phyloP scores from a whole-genome alignment of 2,797 vertebrate genomes.

The Eutrigla gurnardus region DNA sequence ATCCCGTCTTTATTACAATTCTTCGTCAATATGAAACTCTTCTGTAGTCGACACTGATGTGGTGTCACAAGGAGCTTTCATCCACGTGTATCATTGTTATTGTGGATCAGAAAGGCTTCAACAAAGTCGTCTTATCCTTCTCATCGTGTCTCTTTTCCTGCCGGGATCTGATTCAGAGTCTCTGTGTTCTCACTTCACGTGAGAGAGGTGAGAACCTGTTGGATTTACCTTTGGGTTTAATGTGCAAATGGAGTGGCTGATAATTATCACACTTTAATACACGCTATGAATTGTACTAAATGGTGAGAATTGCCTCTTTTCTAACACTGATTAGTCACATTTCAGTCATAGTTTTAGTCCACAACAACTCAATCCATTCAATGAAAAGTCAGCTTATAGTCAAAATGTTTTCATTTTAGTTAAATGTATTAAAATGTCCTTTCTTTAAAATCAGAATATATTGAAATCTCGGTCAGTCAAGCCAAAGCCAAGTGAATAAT shows the following conservation, averaged over 20 bases:
- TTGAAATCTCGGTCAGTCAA: neutral
- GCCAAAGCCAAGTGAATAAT: neutral
- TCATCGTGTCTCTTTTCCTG: no score
- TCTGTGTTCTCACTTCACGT: neutral
- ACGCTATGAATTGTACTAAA: no score
- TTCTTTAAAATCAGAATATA: neutral
- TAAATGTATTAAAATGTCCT: neutral
- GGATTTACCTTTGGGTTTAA: neutral
- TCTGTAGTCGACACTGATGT: conserved; percentile 5
- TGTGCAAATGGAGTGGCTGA: neutral
- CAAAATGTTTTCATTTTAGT: neutral
- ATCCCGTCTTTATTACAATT: conserved; percentile 7
- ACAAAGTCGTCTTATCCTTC: neutral
- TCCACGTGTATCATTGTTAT: neutral
- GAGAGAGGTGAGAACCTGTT: neutral
- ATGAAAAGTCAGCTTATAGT: neutral
- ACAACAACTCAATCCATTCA: neutral
- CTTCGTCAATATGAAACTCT: conserved; percentile 1
- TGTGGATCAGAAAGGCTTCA: neutral
- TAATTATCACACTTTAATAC: no score
- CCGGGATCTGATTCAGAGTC: neutral
- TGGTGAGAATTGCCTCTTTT: neutral
- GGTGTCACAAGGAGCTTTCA: neutral
- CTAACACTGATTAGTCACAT: neutral
- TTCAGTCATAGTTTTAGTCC: neutral